These are phyloP conservation scores for Pollicipes pollicipes DNA, from an alignment of 1,140 invertebrate genomes.

Conservation along the genomic window DNA sequence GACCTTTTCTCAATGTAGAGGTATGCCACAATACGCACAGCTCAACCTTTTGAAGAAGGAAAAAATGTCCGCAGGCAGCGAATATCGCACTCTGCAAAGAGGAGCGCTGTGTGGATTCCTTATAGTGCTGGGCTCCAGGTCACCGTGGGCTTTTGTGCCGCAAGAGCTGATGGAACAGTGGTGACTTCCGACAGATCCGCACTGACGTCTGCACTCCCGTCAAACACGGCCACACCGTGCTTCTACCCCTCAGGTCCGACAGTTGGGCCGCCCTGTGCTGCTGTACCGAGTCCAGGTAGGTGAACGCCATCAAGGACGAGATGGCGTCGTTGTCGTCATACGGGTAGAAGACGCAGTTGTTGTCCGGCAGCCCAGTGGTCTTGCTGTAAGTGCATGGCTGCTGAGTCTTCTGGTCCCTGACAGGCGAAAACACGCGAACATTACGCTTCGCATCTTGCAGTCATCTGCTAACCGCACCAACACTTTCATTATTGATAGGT, in stretches of 20 bases:
- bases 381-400: conserved; percentile 12
- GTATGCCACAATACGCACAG: too few species aligned
- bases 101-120: too few species aligned
- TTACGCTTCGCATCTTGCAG: too few species aligned
- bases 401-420: conserved; percentile 11
- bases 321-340: conserved; percentile 10
- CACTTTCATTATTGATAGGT: neutral
- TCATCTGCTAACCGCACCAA: neutral
- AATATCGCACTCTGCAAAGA: too few species aligned
- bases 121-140: too few species aligned
- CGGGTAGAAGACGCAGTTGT: conserved; percentile 18
- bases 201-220: neutral
- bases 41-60: too few species aligned
- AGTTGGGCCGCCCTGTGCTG: too few species aligned
- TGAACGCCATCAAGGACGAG: conserved; percentile 16
- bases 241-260: too few species aligned
- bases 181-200: neutral
- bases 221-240: neutral
- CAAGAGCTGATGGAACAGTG: neutral
- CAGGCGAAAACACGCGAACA: neutral
- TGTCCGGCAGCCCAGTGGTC: conserved; percentile 14
- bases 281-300: conserved; percentile 16
- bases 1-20: too few species aligned
- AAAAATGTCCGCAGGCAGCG: too few species aligned
- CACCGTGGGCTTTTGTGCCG: neutral